phyloP scores from a whole-genome alignment of 2,888 invertebrate species.

The Caenorhabditis sinica region DNA sequence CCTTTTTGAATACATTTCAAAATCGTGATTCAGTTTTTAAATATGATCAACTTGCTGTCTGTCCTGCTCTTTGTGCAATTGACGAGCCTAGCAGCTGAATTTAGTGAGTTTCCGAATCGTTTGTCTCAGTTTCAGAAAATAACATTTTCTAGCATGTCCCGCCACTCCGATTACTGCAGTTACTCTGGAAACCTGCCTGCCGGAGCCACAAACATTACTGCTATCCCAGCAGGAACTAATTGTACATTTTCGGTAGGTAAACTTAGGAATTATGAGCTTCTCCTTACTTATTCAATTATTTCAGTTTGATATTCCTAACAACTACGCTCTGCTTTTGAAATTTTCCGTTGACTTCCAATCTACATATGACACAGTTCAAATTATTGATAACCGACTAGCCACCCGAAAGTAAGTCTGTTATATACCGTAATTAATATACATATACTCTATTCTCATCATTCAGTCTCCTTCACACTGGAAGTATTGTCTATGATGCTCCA shows the following conservation, averaged over 20 bases:
- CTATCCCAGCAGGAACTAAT: conserved; percentile 3
- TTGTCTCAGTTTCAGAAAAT: neutral
- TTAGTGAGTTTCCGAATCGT: neutral
- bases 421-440: no score
- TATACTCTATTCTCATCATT: no score
- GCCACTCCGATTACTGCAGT: neutral
- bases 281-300: neutral
- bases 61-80: no score
- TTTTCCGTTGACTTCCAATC: conserved; percentile 31
- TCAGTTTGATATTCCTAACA: conserved; percentile 45
- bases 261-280: neutral
- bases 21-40: no score
- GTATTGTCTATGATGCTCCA: neutral
- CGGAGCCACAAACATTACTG: conserved; percentile 30
- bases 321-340: conserved; percentile 19
- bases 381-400: neutral
- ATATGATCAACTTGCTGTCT: no score
- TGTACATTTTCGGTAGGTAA: conserved; percentile 25
- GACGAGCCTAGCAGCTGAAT: neutral
- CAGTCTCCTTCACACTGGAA: conserved; percentile 3
- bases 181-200: conserved; percentile 20
- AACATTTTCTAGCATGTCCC: conserved; percentile 33
- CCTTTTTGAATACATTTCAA: no score
- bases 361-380: conserved; percentile 22
- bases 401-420: no score